Base-by-base conservation (phyloP, 2,113 vertebrate genomes). In the Xiphophorus couchianus region DNA sequence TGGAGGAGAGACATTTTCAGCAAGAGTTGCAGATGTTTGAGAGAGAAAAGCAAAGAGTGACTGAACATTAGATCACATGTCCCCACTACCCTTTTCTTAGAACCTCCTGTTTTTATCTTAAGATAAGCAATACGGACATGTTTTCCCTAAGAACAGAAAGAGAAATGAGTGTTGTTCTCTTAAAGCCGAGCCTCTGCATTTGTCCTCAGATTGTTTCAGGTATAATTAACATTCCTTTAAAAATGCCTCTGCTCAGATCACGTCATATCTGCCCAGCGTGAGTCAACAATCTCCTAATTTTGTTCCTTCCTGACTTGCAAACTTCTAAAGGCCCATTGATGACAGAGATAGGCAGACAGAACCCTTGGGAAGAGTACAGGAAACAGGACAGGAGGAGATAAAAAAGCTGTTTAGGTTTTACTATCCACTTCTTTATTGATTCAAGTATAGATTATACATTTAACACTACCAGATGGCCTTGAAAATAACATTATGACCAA, bases 261-360 rank as follows among this genome's bases (percentile, higher is more conserved):
- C 67, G 39, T 83, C 69, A 63, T 79, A 86, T 87, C 78, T 86
- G 65, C 79, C 51, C 73, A 71, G 83, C 30, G 37, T 74, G 86
- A 90, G 73, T 85, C 77, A 78, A 84, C 74, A 82, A 66, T 63
- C 81, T 73, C 71, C 62, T 74, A 62, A 39, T 81, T 86, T 74
- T 73, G 81, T 85, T 85, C 84, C 88, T 91, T 90, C 88, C 90
- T 85, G 89, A 80, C 84, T 76, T 82, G 78, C 79, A 87, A 76
- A 81, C 78, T 87, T 84, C 74, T 77, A 71, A 87, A 76, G 71
- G 80, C 30, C 58, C 48, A 76, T 74, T 83, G 73, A 62, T n/a
- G 69, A 75, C 61, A 68, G 80, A 88, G 48, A 74, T 39, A 22
- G 30, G 72, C 77, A 14, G 39, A 70, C 48, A 1, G 73, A 85